Conservation (phyloP, 2,797 vertebrate genomes). For the Sebastes nivosus region DNA sequence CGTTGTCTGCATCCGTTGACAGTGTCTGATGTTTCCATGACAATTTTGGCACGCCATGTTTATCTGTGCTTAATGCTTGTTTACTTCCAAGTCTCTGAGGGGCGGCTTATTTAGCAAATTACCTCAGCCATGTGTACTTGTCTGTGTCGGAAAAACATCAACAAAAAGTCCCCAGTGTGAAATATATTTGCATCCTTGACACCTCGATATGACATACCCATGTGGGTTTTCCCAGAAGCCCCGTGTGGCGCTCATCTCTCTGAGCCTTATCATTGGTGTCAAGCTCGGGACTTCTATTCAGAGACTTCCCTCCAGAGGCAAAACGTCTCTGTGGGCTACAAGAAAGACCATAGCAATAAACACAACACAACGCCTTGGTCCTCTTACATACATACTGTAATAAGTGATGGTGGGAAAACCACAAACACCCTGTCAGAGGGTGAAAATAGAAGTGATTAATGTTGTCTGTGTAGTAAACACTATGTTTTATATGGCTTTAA, state of each 20-base stretch:
- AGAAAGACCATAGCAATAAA: constrained; percentile 59
- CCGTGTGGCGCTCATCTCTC: constrained; percentile 49
- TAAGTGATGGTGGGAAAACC: constrained; percentile 32
- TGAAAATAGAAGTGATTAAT: constrained; percentile 44
- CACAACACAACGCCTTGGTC: constrained; percentile 49
- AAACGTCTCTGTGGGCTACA: constrained; percentile 50
- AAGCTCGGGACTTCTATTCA: constrained; percentile 74
- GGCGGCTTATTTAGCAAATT: constrained; percentile 65
- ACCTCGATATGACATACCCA: constrained; percentile 67
- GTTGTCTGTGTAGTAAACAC: constrained; percentile 33
- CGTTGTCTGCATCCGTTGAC: constrained; percentile 49
- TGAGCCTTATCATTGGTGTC: constrained; percentile 69
- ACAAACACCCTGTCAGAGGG: constrained; percentile 16
- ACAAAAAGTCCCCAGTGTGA: constrained; percentile 76
- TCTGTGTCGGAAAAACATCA: constrained; percentile 81
- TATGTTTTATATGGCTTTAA: constrained; percentile 21
- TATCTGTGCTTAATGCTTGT: constrained; percentile 73
- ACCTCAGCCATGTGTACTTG: constrained; percentile 73
- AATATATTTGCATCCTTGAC: constrained; percentile 78
- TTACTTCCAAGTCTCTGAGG: constrained; percentile 70
- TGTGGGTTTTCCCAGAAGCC: constrained; percentile 54
- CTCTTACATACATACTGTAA: constrained; percentile 20
- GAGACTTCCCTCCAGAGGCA: constrained; percentile 62
- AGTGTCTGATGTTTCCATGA: constrained; percentile 71
- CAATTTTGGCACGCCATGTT: constrained; percentile 68